phyloP scores from a whole-genome alignment of 2,797 vertebrate species.

The Hydrolagus colliei region DNA sequence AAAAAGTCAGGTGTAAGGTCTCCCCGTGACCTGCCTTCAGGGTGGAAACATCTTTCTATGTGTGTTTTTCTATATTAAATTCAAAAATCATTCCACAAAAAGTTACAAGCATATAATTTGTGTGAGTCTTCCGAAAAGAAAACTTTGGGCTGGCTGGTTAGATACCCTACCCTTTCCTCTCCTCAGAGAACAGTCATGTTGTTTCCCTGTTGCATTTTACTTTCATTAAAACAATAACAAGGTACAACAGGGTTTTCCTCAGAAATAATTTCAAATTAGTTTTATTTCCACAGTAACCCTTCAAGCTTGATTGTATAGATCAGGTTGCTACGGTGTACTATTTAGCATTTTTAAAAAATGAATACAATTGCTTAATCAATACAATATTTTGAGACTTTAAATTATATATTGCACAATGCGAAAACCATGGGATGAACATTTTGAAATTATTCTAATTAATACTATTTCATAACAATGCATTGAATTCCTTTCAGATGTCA shows the following conservation, averaged over 20 bases:
- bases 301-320: no score
- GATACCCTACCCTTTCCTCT: not conserved
- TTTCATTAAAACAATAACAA: no score
- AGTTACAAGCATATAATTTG: not conserved
- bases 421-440: not conserved
- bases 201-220: no score
- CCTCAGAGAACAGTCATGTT: no score
- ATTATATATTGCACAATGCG: not conserved
- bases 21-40: not conserved
- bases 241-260: not conserved
- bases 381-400: not conserved
- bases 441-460: not conserved
- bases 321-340: no score
- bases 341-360: not conserved
- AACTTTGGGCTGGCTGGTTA: not conserved
- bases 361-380: not conserved
- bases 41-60: not conserved
- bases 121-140: not conserved
- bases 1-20: not conserved
- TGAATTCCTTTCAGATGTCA: no score
- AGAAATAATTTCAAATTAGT: not conserved
- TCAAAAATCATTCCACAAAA: not conserved
- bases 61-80: not conserved
- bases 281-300: not conserved
- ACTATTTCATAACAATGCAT: not conserved